Evolutionary conservation across 2,888 invertebrate genomes (phyloP), one percentile per base, ranked within the genome.

Genomic region (Mimumesa dahlbomi): DNA sequence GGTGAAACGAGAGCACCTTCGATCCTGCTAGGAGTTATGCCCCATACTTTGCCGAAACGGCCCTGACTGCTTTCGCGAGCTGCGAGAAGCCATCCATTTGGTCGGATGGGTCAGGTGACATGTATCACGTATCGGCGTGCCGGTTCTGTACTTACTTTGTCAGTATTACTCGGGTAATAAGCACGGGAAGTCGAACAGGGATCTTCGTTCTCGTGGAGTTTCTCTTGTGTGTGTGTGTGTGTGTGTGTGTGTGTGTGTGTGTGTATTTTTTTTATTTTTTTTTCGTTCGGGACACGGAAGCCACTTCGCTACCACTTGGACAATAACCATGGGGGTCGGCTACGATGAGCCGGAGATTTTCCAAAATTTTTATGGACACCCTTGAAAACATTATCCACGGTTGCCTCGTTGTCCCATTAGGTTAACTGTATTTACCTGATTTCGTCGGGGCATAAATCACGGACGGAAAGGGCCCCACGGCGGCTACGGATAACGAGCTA

Each of bases 61-160:
- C 25, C 25, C 7, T 25, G 25, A 40, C 40, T 40, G 5, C 40
- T 6, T 40, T 42, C 31, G 54, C 45, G 38, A 46, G 38, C 40
- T 42, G 63, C 64, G 53, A 46, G 59, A 62, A 77, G 58, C 68
- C 73, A 77, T 75, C 73, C 65, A 62, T 58, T 56, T 54, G 54
- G 29, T n/a, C 42, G 34, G 52, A 57, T 45, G 62, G 64, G 58
- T 78, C 72, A 57, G 75, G 61, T 78, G 79, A 75, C 77, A 56
- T 46, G 59, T 66, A 75, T 75, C 68, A 53, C 68, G 65, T 72
- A 70, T 61, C 65, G 18, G 34, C 21, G 58, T 36, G 59, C 18
- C 43, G 13, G 40, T 36, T 43, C n/a, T 19, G 14, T 38, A 43
- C 42, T 16, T 22, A 45, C 16, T 36, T 49, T 6, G 19, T 14